Evolutionary conservation across 2,797 vertebrate species (phyloP).

Genomic region (Hephaestus fuliginosus): DNA sequence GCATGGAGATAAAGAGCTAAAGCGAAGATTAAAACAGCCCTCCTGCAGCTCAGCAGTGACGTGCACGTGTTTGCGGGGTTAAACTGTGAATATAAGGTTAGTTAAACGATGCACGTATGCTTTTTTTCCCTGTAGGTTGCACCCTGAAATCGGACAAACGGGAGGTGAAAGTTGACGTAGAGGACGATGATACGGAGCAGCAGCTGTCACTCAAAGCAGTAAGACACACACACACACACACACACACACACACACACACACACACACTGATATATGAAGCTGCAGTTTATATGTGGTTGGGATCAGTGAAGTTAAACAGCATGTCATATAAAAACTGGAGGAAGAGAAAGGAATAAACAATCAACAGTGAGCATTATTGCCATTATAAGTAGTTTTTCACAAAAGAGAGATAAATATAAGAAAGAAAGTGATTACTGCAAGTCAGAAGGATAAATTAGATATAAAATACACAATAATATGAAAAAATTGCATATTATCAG

Average conservation of each 20-base stretch:
- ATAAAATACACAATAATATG: too few relatives aligned
- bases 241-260: too few relatives aligned
- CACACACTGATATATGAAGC: not conserved
- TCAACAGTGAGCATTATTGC: too few relatives aligned
- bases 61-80: not conserved
- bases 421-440: too few relatives aligned
- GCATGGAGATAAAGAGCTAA: not conserved
- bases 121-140: slow-evolving; percentile 75
- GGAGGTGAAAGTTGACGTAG: slow-evolving; percentile 85
- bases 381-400: too few relatives aligned
- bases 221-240: too few relatives aligned
- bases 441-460: too few relatives aligned
- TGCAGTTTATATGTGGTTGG: not conserved
- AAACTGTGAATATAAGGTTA: accelerated
- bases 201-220: slow-evolving; percentile 89
- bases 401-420: too few relatives aligned
- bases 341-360: too few relatives aligned
- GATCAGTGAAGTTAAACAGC: too few relatives aligned
- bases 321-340: too few relatives aligned
- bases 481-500: too few relatives aligned
- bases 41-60: accelerated
- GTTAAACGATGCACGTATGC: slow-evolving; percentile 15
- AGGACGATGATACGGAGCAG: slow-evolving; percentile 87
- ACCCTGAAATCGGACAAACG: slow-evolving; percentile 85
- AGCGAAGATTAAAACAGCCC: not conserved